phyloP scores from a whole-genome alignment of 1,140 invertebrate genomes.

The Helicoverpa armigera region DNA sequence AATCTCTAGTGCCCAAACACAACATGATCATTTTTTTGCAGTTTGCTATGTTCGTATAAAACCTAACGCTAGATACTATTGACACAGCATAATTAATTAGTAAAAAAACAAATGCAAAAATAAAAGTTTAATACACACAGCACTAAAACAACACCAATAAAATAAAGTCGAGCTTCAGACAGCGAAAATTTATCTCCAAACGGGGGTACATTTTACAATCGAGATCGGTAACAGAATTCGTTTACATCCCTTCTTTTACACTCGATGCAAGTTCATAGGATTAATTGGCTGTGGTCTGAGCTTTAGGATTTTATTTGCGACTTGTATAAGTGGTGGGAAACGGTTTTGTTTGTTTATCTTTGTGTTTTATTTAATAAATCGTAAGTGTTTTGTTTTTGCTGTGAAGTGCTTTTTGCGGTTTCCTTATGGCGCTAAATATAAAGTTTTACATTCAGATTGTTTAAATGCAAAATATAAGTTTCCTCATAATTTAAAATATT shows the following conservation, averaged over 20 bases:
- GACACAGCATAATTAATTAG: neutral
- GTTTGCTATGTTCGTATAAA: too few species aligned
- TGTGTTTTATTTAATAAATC: neutral
- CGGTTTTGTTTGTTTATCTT: neutral
- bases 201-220: constrained; percentile 30
- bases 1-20: too few species aligned
- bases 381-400: too few species aligned
- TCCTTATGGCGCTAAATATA: too few species aligned
- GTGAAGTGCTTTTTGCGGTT: too few species aligned
- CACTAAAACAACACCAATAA: constrained; percentile 23
- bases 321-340: neutral
- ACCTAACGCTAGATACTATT: too few species aligned
- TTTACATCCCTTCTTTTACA: constrained; percentile 35
- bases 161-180: constrained; percentile 29
- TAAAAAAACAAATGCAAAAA: neutral
- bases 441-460: too few species aligned
- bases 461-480: too few species aligned
- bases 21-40: too few species aligned
- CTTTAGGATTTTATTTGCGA: constrained; percentile 6
- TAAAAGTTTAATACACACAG: neutral
- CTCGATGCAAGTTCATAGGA: constrained; percentile 13
- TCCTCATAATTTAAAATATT: too few species aligned
- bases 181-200: constrained; percentile 37
- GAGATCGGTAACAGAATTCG: constrained; percentile 36
- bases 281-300: constrained; percentile 28